Evolutionary conservation across 2,888 invertebrate genomes (phyloP).

Genomic region (Dryocosmus kuriphilus): DNA sequence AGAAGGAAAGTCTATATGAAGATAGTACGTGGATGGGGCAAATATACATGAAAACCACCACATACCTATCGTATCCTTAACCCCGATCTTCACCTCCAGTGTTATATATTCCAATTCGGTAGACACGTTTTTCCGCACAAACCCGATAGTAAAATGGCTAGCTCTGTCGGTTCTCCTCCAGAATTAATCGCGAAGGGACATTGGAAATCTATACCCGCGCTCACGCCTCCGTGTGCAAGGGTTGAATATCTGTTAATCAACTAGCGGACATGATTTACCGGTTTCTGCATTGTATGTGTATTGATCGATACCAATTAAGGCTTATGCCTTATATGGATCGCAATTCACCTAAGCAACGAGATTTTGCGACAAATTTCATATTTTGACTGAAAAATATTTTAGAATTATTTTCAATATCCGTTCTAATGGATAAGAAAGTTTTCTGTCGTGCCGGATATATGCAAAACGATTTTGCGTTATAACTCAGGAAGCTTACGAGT

Average conservation of each 20-base stretch:
- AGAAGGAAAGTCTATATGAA: slow-evolving; percentile 29
- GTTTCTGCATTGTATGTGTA: background rate
- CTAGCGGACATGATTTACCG: slow-evolving; percentile 2
- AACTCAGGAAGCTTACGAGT: too few species aligned
- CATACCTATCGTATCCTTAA: slow-evolving; percentile 57
- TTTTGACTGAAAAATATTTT: background rate
- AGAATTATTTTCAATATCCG: too few species aligned
- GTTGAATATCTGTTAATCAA: slow-evolving; percentile 22
- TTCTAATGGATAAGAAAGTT: too few species aligned
- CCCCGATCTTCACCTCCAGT: slow-evolving; percentile 51
- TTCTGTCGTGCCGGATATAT: too few species aligned
- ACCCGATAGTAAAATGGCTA: slow-evolving; percentile 67
- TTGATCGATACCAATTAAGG: background rate
- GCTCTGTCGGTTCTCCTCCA: slow-evolving; percentile 57
- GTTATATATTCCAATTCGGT: slow-evolving; percentile 69
- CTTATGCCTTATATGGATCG: background rate
- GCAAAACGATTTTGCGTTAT: too few species aligned
- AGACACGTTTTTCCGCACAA: slow-evolving; percentile 66
- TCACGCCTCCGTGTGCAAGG: background rate
- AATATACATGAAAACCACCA: slow-evolving; percentile 54
- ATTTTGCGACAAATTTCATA: background rate
- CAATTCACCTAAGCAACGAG: background rate
- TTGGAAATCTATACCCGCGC: slow-evolving; percentile 26
- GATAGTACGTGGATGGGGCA: slow-evolving; percentile 61
- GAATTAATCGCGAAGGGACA: slow-evolving; percentile 53